A percentile compares a stretch with the other conserved stretches of the same genome.
Evolutionary conservation across 1,140 invertebrate genomes (phyloP).

Genomic region (Probaryconus sp.): DNA sequence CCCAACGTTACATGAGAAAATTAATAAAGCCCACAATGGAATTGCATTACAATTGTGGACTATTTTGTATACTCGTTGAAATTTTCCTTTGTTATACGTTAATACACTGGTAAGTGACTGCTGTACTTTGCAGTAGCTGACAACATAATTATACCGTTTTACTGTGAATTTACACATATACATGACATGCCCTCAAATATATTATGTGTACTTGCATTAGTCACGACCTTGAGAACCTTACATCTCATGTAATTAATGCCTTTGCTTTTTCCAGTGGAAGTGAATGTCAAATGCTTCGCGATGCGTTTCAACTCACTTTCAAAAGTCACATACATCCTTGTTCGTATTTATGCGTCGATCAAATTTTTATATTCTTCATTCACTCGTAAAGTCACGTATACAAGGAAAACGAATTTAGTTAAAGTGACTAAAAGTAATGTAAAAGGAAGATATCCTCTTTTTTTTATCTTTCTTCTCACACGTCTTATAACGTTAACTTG

Average conservation of each 20-base stretch:
- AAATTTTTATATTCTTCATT: constrained; percentile 15
- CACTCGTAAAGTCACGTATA: too few relatives aligned
- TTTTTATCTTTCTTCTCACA: constrained; percentile 3
- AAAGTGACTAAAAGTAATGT: neutral
- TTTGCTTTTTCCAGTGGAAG: constrained; percentile 61
- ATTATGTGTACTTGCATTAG: constrained; percentile 46
- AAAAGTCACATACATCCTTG: constrained; percentile 27
- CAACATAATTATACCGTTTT: constrained; percentile 61
- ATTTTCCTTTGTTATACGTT: constrained; percentile 37
- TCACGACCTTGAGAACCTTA: constrained; percentile 55
- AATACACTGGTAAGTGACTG: constrained; percentile 37
- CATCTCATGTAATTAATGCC: constrained; percentile 61
- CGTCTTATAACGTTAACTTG: too few relatives aligned
- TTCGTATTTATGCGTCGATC: constrained; percentile 29
- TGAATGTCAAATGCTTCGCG: constrained; percentile 51
- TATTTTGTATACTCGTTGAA: constrained; percentile 51
- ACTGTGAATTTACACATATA: constrained; percentile 56
- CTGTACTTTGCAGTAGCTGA: constrained; percentile 57
- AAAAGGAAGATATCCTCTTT: neutral
- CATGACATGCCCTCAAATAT: constrained; percentile 50
- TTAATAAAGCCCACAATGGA: constrained; percentile 34
- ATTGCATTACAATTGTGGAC: constrained; percentile 49
- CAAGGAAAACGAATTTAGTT: constrained; percentile 16
- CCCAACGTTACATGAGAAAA: constrained; percentile 32
- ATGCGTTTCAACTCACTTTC: constrained; percentile 58